A percentile compares a stretch with the other conserved stretches of the same genome.
Evolutionary conservation across 1,140 invertebrate genomes (phyloP).

Genomic region (Drosophila dunni): DNA sequence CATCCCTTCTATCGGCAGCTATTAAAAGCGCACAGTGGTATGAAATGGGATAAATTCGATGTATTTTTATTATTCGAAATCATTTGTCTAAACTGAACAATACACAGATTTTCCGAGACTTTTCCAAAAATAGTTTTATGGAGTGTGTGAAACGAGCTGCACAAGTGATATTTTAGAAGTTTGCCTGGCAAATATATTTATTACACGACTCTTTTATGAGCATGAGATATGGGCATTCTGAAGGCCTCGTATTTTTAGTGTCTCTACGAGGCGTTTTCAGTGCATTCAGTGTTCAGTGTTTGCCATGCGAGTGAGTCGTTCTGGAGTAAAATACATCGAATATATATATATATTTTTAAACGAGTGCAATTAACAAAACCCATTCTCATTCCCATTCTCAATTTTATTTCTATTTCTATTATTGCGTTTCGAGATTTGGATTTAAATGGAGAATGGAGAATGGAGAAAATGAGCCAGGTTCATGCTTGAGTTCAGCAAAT

Average conservation of each 20-base stretch:
- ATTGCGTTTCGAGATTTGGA: background rate
- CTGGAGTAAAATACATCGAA: background rate
- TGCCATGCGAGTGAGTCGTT: background rate
- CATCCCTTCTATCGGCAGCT: constrained; percentile 7
- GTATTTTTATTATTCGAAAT: background rate
- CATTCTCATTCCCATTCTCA: background rate
- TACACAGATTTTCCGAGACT: background rate
- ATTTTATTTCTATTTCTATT: background rate
- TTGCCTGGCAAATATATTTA: constrained; percentile 19
- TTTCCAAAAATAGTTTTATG: constrained; percentile 33
- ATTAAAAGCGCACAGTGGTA: constrained; percentile 12
- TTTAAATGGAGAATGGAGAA: background rate
- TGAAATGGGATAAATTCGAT: background rate
- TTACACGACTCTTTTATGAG: constrained; percentile 35
- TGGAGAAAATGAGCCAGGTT: background rate
- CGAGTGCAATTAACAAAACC: constrained; percentile 1
- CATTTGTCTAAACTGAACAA: background rate
- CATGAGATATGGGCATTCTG: constrained; percentile 23
- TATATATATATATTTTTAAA: background rate
- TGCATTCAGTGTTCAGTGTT: no score
- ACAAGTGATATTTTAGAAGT: constrained; percentile 33
- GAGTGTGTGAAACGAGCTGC: constrained; percentile 29
- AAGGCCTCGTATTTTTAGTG: constrained; percentile 20
- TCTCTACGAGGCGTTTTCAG: constrained; percentile 2
- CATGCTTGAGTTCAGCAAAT: background rate